phyloP scores from a whole-genome alignment of 2,888 invertebrate genomes.

The Ditylenchus weischeri region DNA sequence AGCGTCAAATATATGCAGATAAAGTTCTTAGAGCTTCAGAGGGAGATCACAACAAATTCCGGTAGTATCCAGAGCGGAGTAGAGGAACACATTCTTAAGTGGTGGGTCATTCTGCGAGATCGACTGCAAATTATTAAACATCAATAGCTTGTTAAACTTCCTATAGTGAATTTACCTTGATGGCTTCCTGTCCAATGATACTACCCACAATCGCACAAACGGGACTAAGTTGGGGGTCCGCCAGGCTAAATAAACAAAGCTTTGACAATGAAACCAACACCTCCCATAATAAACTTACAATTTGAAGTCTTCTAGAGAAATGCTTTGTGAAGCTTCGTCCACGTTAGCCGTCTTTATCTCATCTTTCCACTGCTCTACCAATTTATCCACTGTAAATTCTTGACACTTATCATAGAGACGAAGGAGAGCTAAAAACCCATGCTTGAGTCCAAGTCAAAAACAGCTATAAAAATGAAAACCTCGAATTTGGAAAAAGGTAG shows the following conservation, averaged over 20 bases:
- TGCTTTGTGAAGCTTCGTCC: conserved; percentile 20
- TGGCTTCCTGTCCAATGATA: conserved; percentile 86
- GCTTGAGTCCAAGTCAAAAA: background rate
- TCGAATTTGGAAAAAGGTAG: conserved; percentile 34
- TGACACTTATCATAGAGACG: background rate
- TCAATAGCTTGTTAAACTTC: too few species aligned
- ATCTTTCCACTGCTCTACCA: conserved; percentile 14
- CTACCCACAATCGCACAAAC: conserved; percentile 89
- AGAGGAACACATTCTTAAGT: conserved; percentile 85
- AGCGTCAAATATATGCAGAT: background rate
- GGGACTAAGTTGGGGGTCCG: conserved; percentile 59
- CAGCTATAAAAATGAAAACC: conserved; percentile 28
- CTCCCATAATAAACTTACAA: background rate
- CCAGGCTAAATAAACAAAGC: conserved; percentile 22
- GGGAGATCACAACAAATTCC: conserved; percentile 26
- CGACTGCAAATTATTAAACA: conserved; percentile 29
- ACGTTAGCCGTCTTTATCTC: background rate
- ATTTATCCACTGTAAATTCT: conserved; percentile 6
- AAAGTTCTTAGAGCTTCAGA: conserved; percentile 4
- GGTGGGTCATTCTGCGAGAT: conserved; percentile 80
- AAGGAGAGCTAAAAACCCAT: conserved; percentile 23
- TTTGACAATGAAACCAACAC: background rate
- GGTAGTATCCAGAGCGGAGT: conserved; percentile 60
- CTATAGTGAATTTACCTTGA: conserved; percentile 66
- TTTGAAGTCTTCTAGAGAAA: conserved; percentile 22